These are phyloP conservation scores for Tyrannus savana DNA, from an alignment of 2,113 vertebrate genomes.

Conservation along the genomic window DNA sequence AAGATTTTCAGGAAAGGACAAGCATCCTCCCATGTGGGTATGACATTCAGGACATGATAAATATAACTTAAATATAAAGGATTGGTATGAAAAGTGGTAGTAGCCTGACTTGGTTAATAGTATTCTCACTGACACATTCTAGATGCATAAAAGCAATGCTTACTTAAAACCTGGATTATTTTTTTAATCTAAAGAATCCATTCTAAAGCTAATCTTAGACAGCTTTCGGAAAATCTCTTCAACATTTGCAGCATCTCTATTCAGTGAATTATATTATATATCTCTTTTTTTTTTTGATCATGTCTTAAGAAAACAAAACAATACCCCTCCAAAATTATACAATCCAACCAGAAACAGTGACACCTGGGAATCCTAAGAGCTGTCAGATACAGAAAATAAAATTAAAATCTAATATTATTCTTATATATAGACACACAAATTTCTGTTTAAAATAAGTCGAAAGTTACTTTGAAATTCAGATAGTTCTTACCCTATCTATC, in stretches of 20 bases:
- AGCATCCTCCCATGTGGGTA: not conserved
- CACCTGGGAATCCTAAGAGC: not conserved
- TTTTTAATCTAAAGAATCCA: not conserved
- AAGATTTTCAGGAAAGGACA: not conserved
- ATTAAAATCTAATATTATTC: not conserved
- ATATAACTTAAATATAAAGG: not conserved
- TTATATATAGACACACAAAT: not conserved
- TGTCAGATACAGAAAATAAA: not conserved
- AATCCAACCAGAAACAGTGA: not conserved
- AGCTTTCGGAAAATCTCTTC: slow-evolving; percentile 6
- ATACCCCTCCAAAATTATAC: not conserved
- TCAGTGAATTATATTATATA: not conserved
- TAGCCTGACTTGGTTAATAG: not conserved
- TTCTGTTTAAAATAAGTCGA: slow-evolving; percentile 20
- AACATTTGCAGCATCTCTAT: not conserved
- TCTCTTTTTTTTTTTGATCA: not conserved
- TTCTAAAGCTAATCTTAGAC: not conserved
- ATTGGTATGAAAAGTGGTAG: not conserved
- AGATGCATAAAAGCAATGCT: not conserved
- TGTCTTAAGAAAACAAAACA: not conserved
- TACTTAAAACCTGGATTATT: not conserved
- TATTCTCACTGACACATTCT: not conserved
- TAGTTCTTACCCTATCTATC: not conserved
- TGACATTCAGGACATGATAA: not conserved
- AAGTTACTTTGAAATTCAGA: slow-evolving; percentile 39